A percentile compares a stretch with the other conserved stretches of the same genome.
Conservation (phyloP, 1,140 invertebrate species). For the Trichonephila clavipes region DNA sequence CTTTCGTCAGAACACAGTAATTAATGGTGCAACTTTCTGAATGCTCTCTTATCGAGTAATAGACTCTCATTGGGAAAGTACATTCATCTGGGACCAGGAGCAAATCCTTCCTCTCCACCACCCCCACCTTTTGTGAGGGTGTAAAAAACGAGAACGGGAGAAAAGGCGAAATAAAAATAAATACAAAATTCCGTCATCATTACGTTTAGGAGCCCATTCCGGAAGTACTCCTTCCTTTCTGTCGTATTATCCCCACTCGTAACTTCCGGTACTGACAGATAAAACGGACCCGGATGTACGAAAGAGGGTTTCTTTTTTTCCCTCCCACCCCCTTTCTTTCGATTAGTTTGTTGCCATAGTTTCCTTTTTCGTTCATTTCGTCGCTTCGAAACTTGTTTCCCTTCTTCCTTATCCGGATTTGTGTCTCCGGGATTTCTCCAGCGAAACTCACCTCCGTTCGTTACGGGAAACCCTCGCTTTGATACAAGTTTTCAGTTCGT, state of each 20-base stretch:
- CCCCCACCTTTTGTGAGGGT: background rate
- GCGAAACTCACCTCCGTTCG: slow-evolving; percentile 4
- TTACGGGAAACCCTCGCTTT: slow-evolving; percentile 18
- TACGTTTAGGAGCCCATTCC: slow-evolving; percentile 55
- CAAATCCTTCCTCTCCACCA: background rate
- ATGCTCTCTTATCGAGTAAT: slow-evolving; percentile 64
- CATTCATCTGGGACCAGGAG: background rate
- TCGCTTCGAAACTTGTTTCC: background rate
- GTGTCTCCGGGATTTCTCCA: background rate
- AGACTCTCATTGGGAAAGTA: slow-evolving; percentile 20
- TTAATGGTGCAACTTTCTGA: slow-evolving; percentile 32
- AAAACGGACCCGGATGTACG: slow-evolving; percentile 71
- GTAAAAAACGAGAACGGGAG: background rate
- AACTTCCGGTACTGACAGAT: slow-evolving; percentile 73
- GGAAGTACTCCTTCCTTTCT: slow-evolving; percentile 62
- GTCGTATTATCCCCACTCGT: slow-evolving; percentile 70
- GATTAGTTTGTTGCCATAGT: slow-evolving; percentile 45
- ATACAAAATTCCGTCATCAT: slow-evolving; percentile 22
- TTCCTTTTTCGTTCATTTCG: background rate
- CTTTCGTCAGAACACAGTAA: background rate
- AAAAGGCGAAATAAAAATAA: slow-evolving; percentile 20
- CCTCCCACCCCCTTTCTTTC: background rate
- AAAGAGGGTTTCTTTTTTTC: background rate
- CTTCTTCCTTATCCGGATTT: slow-evolving; percentile 23
- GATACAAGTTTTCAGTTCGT: slow-evolving; percentile 32